Evolutionary conservation across 2,113 vertebrate genomes (phyloP).

Genomic region (Microcebus jonahi): DNA sequence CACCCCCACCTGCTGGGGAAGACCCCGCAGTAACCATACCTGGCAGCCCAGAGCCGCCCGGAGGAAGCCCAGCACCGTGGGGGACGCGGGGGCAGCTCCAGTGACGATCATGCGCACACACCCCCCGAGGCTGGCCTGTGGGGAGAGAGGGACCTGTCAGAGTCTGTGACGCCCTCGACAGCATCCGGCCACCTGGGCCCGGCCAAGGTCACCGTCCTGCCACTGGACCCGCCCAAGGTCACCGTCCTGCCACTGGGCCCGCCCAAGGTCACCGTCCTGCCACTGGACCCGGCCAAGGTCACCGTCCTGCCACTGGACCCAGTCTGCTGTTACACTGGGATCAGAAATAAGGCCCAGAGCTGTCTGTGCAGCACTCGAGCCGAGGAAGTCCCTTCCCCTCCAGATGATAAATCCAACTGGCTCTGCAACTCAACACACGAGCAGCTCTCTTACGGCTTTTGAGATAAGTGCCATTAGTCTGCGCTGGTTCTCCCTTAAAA

Average conservation of each 20-base stretch:
- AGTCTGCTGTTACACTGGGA: neutral
- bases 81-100: slow-evolving; percentile 95
- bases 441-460: neutral
- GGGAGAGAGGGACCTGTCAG: neutral
- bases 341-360: neutral
- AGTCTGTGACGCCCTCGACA: neutral
- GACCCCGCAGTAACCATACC: slow-evolving; percentile 82
- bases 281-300: too few species aligned
- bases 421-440: neutral
- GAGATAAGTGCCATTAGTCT: neutral
- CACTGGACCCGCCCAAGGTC: too few species aligned
- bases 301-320: too few species aligned
- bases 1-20: neutral
- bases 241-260: too few species aligned
- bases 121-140: slow-evolving; percentile 94
- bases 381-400: neutral
- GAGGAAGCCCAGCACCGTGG: slow-evolving; percentile 94
- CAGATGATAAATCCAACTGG: neutral
- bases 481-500: slow-evolving; percentile 33
- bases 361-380: neutral
- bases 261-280: too few species aligned
- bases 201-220: too few species aligned
- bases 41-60: slow-evolving; percentile 97
- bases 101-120: slow-evolving; percentile 97
- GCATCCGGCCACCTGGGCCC: neutral